Evolutionary conservation across 2,113 vertebrate species (phyloP).

Genomic region (Stomatorhinus ivindoensis): DNA sequence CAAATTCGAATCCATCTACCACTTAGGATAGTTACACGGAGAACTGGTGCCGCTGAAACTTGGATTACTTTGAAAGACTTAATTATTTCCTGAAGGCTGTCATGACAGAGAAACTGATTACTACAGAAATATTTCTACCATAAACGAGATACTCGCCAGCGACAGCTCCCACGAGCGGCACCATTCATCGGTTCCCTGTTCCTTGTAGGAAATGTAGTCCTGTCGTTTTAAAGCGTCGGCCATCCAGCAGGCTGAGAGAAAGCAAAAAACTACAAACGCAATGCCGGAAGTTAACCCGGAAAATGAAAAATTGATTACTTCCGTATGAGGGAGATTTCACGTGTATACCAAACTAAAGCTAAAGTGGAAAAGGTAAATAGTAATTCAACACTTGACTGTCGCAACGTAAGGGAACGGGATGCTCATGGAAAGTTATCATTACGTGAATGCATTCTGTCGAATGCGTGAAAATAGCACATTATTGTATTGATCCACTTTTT

Average conservation of each 20-base stretch:
- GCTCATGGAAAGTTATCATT: neutral
- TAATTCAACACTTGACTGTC: neutral
- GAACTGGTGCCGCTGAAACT: neutral
- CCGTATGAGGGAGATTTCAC: constrained; percentile 22
- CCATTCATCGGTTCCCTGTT: neutral
- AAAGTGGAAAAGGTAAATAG: constrained; percentile 6
- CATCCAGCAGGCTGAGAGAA: neutral
- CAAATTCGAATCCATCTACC: neutral
- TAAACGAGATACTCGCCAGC: neutral
- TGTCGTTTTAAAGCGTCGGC: neutral
- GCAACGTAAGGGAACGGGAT: neutral
- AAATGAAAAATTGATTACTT: constrained; percentile 17
- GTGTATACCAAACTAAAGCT: neutral
- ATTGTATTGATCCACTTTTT: neutral
- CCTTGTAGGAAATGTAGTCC: constrained; percentile 30
- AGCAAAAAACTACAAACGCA: constrained; percentile 26
- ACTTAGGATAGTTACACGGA: neutral
- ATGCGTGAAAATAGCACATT: neutral
- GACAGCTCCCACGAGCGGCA: neutral
- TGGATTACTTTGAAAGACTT: neutral
- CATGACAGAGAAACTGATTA: neutral
- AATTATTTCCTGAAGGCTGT: neutral
- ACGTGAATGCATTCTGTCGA: neutral
- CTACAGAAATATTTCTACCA: neutral
- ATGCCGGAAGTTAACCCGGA: neutral